Base-by-base conservation (phyloP, 2,113 vertebrate genomes). In the Xenotilapia flavipinnis region DNA sequence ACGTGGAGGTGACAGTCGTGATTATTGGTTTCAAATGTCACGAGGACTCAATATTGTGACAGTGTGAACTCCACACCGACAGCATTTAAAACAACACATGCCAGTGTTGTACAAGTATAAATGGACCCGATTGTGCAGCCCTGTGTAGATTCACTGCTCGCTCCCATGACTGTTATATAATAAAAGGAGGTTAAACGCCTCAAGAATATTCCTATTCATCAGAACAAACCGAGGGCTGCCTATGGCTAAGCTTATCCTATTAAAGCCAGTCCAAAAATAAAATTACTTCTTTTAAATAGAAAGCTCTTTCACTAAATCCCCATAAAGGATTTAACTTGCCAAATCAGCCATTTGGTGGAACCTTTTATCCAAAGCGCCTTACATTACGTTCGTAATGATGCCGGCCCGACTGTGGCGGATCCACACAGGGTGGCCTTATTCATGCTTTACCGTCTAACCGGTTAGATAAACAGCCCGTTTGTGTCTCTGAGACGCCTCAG, bases 331-430 rank as follows among this genome's bases (percentile, higher is more conserved):
- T 90, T 70, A 80, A 86, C 19, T 38, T 36, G 49, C 55, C 49
- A 89, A 86, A 65, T 73, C 56, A 17, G 68, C 38, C 83, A 70
- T 87, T 85, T 83, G 90, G 55, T 87, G 83, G 51, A 84, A 82
- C 21, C 81, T 90, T 84, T 84, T 60, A 85, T 85, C 82, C 79
- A 88, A 88, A 90, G 83, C 17, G 31, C 83, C 47, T 87, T 77
- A 55, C 55, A 49, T 56, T 49, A 40, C 19, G 6, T 33, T 31
- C 1, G 2, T 77, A 31, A 49, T 77, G 26, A 77, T 6, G 40
- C 9, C 2, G 14, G 14, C 68, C 38, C 13, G 2, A 26, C 68
- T 31, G 42, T 49, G 70, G 4, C 23, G 3, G 15, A 28, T 19
- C 42, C 42, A 49, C 70, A 5, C 23, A 49, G 6, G 15, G 73